Evolutionary conservation across 2,797 vertebrate species (phyloP), one percentile per base, ranked within the genome.

Genomic region (Anabacerthia variegaticeps): DNA sequence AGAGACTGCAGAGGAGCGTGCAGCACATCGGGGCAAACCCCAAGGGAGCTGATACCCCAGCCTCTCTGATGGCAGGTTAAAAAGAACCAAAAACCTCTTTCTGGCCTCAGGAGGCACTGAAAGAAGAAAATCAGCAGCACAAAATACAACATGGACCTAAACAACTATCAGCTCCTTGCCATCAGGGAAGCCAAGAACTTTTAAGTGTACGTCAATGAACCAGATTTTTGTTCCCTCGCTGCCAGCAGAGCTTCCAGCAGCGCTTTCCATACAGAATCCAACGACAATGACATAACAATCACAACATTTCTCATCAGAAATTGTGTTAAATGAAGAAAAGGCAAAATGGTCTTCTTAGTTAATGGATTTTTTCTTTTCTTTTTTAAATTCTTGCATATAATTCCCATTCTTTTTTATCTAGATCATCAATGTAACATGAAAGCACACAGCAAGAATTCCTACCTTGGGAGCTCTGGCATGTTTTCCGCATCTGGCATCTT

Each of bases 391-490:
- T 52, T 74, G 58, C 68, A 80, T 73, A 30, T 67, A 89, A 83
- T 92, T 92, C 41, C 65, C 37, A 46, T 56, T 56, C 39, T 55
- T 59, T 14, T 81, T 88, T 61, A 86, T 48, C 59, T 49, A 86
- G 86, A 79, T n/a, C 83, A 95, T 61, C 71, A 72, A 37, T 5
- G 9, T 43, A 79, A 90, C 91, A 94, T 34, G 77, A 91, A 55
- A 23, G 12, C 19, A 75, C 11, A 11, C 7, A 8, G 46, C 28
- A 95, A 74, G 9, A 55, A 56, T 72, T 92, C 98, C 92, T 98
- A 98, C 98, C 98, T 98, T 98, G 77, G 98, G 98, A 84, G 97
- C 98, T 96, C 97, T 97, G 87, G 98, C 98, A 37, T 98, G 97
- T 85, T 98, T 98, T 94, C 98, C 98, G 0, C 98, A 98, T 92